A percentile compares a stretch with the other conserved stretches of the same genome.
Conservation (phyloP, 53 echinoderm and acorn worm genomes). For the Arbacia lixula region DNA sequence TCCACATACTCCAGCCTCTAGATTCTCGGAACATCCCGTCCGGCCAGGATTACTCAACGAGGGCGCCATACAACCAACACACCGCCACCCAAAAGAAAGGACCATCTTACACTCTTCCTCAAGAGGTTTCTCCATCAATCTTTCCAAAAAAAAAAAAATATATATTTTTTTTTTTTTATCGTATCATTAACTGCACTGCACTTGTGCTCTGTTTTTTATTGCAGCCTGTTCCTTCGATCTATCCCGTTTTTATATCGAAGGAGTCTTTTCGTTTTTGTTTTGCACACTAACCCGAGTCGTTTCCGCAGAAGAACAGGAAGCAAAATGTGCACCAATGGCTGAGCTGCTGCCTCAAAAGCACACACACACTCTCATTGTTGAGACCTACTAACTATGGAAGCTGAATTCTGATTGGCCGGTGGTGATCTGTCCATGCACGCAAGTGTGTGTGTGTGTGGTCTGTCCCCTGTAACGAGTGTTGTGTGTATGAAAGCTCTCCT, state of each 20-base stretch:
- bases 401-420: constrained; percentile 42
- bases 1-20: constrained; percentile 1
- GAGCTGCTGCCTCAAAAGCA: too few species aligned
- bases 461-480: not conserved
- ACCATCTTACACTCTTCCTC: not conserved
- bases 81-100: constrained; percentile 10
- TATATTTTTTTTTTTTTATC: not conserved
- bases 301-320: constrained; percentile 36
- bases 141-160: not conserved
- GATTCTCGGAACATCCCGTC: constrained; percentile 3
- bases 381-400: constrained; percentile 32
- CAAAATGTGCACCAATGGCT: constrained; percentile 53
- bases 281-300: constrained; percentile 42
- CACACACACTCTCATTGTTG: constrained; percentile 29
- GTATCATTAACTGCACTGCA: not conserved
- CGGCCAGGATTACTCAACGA: constrained; percentile 25
- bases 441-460: not conserved
- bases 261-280: constrained; percentile 1
- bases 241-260: not conserved
- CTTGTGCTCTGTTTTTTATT: too few species aligned
- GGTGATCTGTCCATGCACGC: not conserved
- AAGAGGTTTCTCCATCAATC: constrained; percentile 13
- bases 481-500: not conserved
- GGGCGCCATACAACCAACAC: not conserved
- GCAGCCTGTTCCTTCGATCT: too few species aligned